A percentile compares a stretch with the other conserved stretches of the same genome.
These are phyloP conservation scores for Neolamprologus cancellatus DNA, from an alignment of 2,113 vertebrate genomes.

Conservation along the genomic window DNA sequence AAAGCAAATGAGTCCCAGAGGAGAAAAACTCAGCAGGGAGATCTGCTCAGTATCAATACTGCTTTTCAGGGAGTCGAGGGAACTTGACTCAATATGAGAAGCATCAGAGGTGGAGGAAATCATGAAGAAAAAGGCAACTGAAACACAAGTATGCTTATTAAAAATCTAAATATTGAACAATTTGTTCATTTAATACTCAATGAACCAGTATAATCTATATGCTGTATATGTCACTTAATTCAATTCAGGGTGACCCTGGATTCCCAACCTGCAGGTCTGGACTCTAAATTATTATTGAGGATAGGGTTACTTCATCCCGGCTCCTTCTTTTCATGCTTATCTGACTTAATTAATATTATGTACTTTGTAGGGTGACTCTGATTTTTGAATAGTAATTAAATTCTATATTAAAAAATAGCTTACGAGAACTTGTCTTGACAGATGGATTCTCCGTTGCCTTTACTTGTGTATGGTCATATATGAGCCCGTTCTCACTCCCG, in stretches of 20 bases:
- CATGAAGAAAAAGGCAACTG: background rate
- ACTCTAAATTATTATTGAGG: background rate
- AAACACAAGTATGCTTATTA: background rate
- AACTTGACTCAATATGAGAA: background rate
- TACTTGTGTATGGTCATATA: background rate
- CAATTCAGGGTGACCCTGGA: background rate
- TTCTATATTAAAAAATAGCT: background rate
- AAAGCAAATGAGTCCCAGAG: background rate
- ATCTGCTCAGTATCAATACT: background rate
- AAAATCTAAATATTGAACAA: background rate
- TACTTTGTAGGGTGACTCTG: background rate
- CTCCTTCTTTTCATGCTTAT: background rate
- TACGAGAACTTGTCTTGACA: background rate
- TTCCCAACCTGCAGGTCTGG: background rate
- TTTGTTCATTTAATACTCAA: background rate
- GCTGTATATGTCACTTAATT: background rate
- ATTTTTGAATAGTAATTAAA: background rate
- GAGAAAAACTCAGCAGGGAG: background rate
- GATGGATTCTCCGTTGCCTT: background rate
- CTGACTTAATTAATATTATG: background rate
- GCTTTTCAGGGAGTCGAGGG: background rate
- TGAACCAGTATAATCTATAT: background rate
- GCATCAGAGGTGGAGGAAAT: accelerated
- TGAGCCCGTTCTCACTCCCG: too few species aligned
- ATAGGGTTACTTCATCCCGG: accelerated